Percentiles rank a stretch among this genome's conserved stretches.
Evolutionary conservation across 1,140 invertebrate species (phyloP).

Genomic region (Musca domestica): DNA sequence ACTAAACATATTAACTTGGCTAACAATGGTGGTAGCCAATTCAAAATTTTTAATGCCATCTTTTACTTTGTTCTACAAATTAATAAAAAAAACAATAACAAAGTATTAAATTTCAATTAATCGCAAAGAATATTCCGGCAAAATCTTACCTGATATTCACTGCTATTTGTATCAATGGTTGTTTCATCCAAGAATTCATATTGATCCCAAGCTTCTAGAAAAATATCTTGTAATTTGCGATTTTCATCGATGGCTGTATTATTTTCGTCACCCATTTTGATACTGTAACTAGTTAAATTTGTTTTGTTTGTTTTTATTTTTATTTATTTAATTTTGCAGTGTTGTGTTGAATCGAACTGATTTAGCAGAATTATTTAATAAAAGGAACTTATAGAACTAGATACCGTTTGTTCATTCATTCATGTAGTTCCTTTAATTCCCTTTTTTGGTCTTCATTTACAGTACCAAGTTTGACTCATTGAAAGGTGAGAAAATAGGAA

Average conservation of each 20-base stretch:
- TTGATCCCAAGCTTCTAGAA: constrained; percentile 61
- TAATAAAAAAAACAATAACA: not conserved
- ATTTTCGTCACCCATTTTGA: constrained; percentile 10
- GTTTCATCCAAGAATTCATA: constrained; percentile 60
- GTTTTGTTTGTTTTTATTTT: too few relatives aligned
- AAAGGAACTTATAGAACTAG: too few relatives aligned
- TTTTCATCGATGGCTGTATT: constrained; percentile 23
- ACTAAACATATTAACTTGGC: constrained; percentile 78
- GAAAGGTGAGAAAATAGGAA: too few relatives aligned
- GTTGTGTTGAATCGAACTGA: too few relatives aligned
- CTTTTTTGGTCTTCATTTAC: too few relatives aligned
- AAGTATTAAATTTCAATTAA: not conserved
- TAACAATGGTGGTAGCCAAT: constrained; percentile 74
- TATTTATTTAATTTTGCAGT: too few relatives aligned
- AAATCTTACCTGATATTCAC: constrained; percentile 60
- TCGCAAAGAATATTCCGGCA: not conserved
- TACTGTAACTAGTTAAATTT: too few relatives aligned
- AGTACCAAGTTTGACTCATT: too few relatives aligned
- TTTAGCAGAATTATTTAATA: too few relatives aligned
- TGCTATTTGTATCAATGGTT: constrained; percentile 61
- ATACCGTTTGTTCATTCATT: too few relatives aligned
- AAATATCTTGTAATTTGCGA: constrained; percentile 55
- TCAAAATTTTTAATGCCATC: constrained; percentile 72
- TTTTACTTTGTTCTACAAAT: constrained; percentile 61
- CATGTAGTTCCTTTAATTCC: too few relatives aligned